Base-by-base conservation (phyloP, 53 echinoderm and acorn worm species). In the Stichopus horrens region DNA sequence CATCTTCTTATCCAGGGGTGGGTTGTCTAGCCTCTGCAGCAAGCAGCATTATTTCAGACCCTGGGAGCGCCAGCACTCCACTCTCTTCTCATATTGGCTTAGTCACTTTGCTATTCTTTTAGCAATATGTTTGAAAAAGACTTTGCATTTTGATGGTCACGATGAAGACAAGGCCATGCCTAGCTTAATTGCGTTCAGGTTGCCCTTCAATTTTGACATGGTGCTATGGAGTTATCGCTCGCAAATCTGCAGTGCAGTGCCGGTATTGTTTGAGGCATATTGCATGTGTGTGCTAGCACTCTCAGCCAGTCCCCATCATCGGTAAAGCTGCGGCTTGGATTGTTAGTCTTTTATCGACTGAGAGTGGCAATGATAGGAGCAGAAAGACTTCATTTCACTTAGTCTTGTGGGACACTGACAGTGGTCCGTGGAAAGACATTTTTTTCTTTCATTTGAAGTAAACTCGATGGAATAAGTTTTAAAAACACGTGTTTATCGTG, bases 31-130 rank as follows among this genome's bases (percentile, higher is more conserved):
- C 56, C 22, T 57, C 19, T 81, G n/a, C 52, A 57, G 66, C 66
- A 67, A 65, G 66, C 66, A 53, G 85, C 51, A 23, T 85, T 85
- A 85, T 85, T 11, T 58, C 85, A 63, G 58, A 83, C 85, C 85
- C 85, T 85, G 85, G 85, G 85, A 85, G 65, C 18, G 63, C 66
- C 52, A 66, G 66, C 85, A 85, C 85, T 85, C 59, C 65, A 65
- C 37, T 13, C 37, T 13, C 37, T 54, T 85, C 85, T 85, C 85
- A 65, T 85, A 85, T 85, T 85, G 85, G 85, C 85, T 85, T 85
- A 85, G 85, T 85, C 85, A 85, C 67, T 85, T 85, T 63, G 85
- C 67, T 85, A 85, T 85, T 85, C 85, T 67, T 85, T 85, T 67
- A 85, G 85, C 85, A 59, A 85, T 85, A 85, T 65, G 85, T 52